Conservation (phyloP, 1,140 invertebrate species). For the Notospermus geniculatus region DNA sequence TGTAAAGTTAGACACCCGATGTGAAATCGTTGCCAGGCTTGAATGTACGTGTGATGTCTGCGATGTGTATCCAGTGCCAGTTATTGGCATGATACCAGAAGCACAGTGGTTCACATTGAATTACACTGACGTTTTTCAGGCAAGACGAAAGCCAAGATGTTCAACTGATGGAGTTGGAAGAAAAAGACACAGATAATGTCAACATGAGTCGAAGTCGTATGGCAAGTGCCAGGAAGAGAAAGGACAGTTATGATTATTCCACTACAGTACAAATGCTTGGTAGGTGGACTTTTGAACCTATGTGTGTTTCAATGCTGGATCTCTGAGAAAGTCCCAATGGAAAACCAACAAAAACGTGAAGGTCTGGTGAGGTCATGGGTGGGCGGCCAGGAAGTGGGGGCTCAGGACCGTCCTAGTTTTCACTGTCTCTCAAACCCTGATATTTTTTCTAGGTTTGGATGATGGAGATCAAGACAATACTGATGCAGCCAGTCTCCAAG, state of each 20-base stretch:
- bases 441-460: constrained; percentile 45
- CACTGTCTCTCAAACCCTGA: neutral
- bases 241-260: constrained; percentile 51
- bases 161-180: constrained; percentile 37
- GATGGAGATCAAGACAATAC: constrained; percentile 48
- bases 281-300: no score
- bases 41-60: neutral
- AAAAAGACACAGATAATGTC: constrained; percentile 41
- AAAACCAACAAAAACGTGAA: no score
- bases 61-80: neutral
- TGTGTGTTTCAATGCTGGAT: no score
- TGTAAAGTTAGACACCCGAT: neutral
- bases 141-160: constrained; percentile 30
- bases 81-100: no score
- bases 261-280: constrained; percentile 52
- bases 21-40: neutral
- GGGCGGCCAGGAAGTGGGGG: no score
- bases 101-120: no score
- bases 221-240: constrained; percentile 36
- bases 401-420: no score
- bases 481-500: constrained; percentile 43
- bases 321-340: no score
- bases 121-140: no score
- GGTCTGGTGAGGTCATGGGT: no score
- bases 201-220: constrained; percentile 25